Percentiles rank a stretch among this genome's conserved stretches.
Evolutionary conservation across 2,888 invertebrate species (phyloP).

Genomic region (Meloe dianella): DNA sequence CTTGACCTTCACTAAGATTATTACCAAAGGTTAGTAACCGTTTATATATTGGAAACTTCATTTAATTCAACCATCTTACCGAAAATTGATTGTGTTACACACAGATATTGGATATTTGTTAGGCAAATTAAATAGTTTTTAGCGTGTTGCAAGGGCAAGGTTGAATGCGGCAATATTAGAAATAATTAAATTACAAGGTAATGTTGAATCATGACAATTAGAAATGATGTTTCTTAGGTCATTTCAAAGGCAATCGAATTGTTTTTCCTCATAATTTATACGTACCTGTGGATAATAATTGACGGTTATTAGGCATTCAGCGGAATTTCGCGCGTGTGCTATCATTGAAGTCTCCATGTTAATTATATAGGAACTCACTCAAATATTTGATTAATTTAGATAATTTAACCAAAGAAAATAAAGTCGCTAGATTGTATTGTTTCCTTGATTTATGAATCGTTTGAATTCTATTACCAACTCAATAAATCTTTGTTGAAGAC

Average conservation of each 20-base stretch:
- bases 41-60: constrained; percentile 5
- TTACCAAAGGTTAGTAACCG: constrained; percentile 34
- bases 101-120: no score
- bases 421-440: neutral
- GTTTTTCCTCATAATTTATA: no score
- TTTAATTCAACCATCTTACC: neutral
- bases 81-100: no score
- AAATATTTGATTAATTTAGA: neutral
- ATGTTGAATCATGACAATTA: neutral
- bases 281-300: neutral
- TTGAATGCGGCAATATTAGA: neutral
- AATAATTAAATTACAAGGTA: neutral
- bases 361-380: no score
- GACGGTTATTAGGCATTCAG: neutral
- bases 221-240: neutral
- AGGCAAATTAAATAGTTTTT: no score
- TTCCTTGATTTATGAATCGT: neutral
- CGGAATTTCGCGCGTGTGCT: neutral
- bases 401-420: neutral
- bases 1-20: constrained; percentile 30
- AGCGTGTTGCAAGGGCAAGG: neutral
- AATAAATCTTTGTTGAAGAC: constrained; percentile 9
- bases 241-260: neutral
- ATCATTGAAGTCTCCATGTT: neutral
- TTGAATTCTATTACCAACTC: neutral